Evolutionary conservation across 2,888 invertebrate genomes (phyloP), one percentile per base, ranked within the genome.

Genomic region (Tubulanus polymorphus): DNA sequence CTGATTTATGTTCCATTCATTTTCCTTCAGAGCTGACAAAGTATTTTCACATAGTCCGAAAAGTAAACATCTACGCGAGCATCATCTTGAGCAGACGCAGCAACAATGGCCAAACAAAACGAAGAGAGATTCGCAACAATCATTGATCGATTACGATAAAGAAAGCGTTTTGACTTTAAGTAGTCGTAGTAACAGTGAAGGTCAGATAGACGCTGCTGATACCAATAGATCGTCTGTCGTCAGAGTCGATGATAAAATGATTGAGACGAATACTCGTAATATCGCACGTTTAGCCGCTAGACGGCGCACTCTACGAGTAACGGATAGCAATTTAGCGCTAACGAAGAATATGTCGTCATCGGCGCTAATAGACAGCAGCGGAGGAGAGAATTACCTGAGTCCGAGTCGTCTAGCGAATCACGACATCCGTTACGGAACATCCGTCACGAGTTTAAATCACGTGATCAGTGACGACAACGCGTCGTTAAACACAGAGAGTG

Each of bases 241-340:
- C 23, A 12, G 2, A 35, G 15, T 23, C 23, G 12, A n/a, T n/a
- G 25, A 15, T 5, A n/a, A 32, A 41, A 63, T 67, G 30, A 73
- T 75, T 18, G 56, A 68, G 18, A 64, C 68, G 12, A 72, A 71
- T 54, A 76, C 76, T 2, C 61, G 76, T 48, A 72, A 63, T 62
- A 76, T 76, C 35, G 72, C 72, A 8, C 74, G 73, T 5, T 60
- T 75, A 51, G 76, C 76, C 6, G 67, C 62, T 46, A 72, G 73
- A 56, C 63, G 54, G 68, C 63, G n/a, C 67, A 70, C 30, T 57
- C 60, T 47, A 62, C 28, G 30, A 35, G 18, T 49, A 8, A 26
- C 20, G n/a, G 15, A 30, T 29, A 18, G 3, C 15, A 67, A 69
- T 18, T 56, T 55, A 58, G 57, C 63, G 45, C 45, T 60, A 59